These are phyloP conservation scores for Clistopyga incitator DNA, from an alignment of 2,888 invertebrate genomes.

Conservation along the genomic window DNA sequence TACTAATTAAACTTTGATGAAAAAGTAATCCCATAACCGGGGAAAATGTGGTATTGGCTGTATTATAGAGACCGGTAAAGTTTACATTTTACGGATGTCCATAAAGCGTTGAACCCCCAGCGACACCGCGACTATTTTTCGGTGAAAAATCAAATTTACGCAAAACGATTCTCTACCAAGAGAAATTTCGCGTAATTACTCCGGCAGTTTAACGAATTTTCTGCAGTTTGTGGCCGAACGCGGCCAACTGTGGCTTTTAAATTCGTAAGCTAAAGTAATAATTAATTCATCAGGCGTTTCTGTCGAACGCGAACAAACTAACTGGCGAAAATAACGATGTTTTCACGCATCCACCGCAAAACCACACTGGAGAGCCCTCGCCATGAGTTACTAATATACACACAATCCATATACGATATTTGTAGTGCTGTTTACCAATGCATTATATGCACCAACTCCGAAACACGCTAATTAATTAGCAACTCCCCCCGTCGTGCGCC, in stretches of 20 bases:
- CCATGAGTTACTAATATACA: conserved; percentile 31
- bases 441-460: conserved; percentile 3
- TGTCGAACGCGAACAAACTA: not conserved
- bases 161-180: not conserved
- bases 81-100: not conserved
- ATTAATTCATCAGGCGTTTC: conserved; percentile 38
- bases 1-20: conserved; percentile 59
- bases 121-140: not conserved
- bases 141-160: conserved; percentile 15
- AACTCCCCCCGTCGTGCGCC: not conserved
- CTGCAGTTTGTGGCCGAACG: not conserved
- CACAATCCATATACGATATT: conserved; percentile 5
- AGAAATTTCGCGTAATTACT: conserved; percentile 34
- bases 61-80: conserved; percentile 3
- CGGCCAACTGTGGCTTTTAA: not conserved
- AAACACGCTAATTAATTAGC: conserved; percentile 32
- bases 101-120: not conserved
- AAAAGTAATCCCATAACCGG: conserved; percentile 55
- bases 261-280: not conserved
- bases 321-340: conserved; percentile 27
- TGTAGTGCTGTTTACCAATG: not conserved
- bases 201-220: conserved; percentile 12
- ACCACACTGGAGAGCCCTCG: not conserved
- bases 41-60: conserved; percentile 33
- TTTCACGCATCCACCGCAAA: conserved; percentile 13